A percentile compares a stretch with the other conserved stretches of the same genome.
These are phyloP conservation scores for Drosophila seclusa DNA, from an alignment of 2,888 invertebrate genomes.

Conservation along the genomic window DNA sequence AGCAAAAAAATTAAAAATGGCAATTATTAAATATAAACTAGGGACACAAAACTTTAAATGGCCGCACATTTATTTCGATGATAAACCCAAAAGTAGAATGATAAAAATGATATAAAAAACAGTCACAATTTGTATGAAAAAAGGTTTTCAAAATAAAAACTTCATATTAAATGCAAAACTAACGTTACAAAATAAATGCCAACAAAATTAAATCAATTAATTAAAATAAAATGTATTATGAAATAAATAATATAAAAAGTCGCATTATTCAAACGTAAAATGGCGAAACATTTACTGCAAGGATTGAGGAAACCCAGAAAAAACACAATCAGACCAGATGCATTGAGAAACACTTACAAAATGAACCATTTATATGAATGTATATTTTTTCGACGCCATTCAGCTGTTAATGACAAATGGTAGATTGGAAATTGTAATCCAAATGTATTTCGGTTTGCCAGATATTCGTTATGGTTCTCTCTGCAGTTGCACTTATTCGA, in stretches of 20 bases:
- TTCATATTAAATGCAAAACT: neutral
- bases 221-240: neutral
- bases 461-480: constrained; percentile 18
- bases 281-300: neutral
- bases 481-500: neutral
- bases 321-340: neutral
- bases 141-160: neutral
- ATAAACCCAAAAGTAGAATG: neutral
- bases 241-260: neutral
- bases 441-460: constrained; percentile 28
- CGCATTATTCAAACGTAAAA: neutral
- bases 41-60: neutral
- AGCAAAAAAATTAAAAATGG: neutral
- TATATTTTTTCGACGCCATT: constrained; percentile 32
- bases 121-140: neutral
- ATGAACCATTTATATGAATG: constrained; percentile 5
- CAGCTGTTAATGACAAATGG: constrained; percentile 59
- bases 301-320: neutral
- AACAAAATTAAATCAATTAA: neutral
- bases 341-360: constrained; percentile 1
- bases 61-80: neutral
- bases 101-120: neutral
- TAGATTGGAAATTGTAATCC: constrained; percentile 51
- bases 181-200: neutral
- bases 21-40: neutral